Base-by-base conservation (phyloP, 2,888 invertebrate species). In the Steinernema hermaphroditum region DNA sequence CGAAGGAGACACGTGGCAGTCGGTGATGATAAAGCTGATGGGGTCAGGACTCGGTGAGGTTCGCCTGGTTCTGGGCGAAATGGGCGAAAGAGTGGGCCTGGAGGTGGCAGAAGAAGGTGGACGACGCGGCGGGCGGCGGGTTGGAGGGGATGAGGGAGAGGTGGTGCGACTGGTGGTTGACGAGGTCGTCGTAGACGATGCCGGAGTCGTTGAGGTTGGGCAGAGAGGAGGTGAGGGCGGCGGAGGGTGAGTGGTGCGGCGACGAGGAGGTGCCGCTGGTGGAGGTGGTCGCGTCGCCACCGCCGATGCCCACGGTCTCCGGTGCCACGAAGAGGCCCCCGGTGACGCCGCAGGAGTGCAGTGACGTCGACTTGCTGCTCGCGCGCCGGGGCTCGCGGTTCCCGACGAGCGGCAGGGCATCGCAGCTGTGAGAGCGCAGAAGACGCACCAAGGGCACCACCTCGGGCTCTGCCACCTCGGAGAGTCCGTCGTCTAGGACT, bases 201-300 rank as follows among this genome's bases (percentile, higher is more conserved):
- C 76, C 76, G 32, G 76, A 75, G 68, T 75, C 76, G 32, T 73
- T 70, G 43, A 75, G 70, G 49, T 75, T 75, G 37, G 76, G 76
- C 72, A 75, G 29, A 1, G 76, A 75, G 19, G 76, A 68, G 27
- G 73, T 72, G 68, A 44, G 27, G 49, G 44, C 46, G 29, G 49
- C 69, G 41, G 46, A 24, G 44, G 69, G 46, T 16, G 69, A 69
- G 44, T 69, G 69, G 44, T 44, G 69, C 44, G 69, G 69, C 9
- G 69, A 69, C 27, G 69, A 44, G 46, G 46, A 44, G 0, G 49
- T 27, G 1, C 49, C 69, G 69, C 44, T 49, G 27, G 49, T 44
- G 46, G 69, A 44, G 16, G 49, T 27, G 12, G 43, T 24, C 14
- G 49, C 43, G n/a, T 27, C 43, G 2, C 46, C 46, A n/a, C 32